Base-by-base conservation (phyloP, 2,113 vertebrate genomes). In the Tautogolabrus adspersus region DNA sequence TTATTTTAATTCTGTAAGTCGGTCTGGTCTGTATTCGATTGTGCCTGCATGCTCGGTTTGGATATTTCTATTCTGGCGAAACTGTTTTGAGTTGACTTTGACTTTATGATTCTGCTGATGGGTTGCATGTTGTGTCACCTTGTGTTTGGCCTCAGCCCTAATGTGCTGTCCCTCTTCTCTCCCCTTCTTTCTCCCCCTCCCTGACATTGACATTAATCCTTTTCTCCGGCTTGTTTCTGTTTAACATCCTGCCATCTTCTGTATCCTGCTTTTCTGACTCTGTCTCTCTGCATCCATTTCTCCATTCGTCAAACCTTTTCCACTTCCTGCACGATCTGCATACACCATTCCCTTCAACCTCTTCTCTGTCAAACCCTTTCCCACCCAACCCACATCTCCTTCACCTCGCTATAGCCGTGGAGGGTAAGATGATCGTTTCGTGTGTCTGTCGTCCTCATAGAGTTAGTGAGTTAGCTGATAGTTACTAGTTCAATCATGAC, bases 401-500 rank as follows among this genome's bases (percentile, higher is more conserved):
- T 64, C 22, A 59, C 54, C 76, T 71, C 56, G 82, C 60, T 10
- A 30, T 88, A 93, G 91, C 91, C 92, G 3, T 93, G 92, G 92
- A 89, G 92, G 92, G 92, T 93, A 93, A 93, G 92, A 74, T 74
- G 81, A 85, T 85, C 66, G 30, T 34, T 83, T 3, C 79, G 71
- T 88, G 68, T 79, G 77, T 88, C 59, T 71, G 70, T 82, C 52
- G 13, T 77, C n/a, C 1, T 30, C 0, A n/a, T 86, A 88, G 86
- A 72, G n/a, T 40, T 79, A 80, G 75, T 63, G 61, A 74, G 9
- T 10, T 19, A 49, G 70, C 34, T 44, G 7, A 6, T 86, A 79
- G 81, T 74, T 60, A 2, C 49, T 13, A 10, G 72, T 34, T 57
- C 21, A 18, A 57, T 44, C 18, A 38, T 68, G 21, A 52, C 6